A percentile compares a stretch with the other conserved stretches of the same genome.
These are phyloP conservation scores for Leucania comma DNA, from an alignment of 2,888 invertebrate genomes.

Conservation along the genomic window DNA sequence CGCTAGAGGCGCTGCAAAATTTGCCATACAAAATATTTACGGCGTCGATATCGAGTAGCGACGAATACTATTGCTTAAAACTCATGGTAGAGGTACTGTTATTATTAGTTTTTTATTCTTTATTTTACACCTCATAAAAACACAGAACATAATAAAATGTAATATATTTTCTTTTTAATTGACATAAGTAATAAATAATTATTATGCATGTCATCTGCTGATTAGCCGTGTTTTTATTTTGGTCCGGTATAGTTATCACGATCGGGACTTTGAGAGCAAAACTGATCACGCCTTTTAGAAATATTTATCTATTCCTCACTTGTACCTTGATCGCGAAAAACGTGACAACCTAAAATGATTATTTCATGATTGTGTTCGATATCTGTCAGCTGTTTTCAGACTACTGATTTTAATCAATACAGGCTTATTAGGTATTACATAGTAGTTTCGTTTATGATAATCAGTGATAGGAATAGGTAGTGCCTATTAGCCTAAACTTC, in stretches of 20 bases:
- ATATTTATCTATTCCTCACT: background rate
- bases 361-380: slow-evolving; percentile 1
- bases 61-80: too few species aligned
- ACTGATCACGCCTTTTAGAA: background rate
- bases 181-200: too few species aligned
- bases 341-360: slow-evolving; percentile 3
- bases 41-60: too few species aligned
- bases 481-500: too few species aligned
- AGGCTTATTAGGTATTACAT: slow-evolving; percentile 14
- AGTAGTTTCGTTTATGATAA: slow-evolving; percentile 17
- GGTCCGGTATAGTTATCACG: background rate
- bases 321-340: slow-evolving; percentile 2
- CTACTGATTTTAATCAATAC: slow-evolving; percentile 1
- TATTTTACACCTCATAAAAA: background rate
- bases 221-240: background rate
- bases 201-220: background rate
- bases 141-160: too few species aligned
- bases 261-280: background rate
- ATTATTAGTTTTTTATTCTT: too few species aligned
- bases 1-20: too few species aligned
- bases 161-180: too few species aligned
- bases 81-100: too few species aligned
- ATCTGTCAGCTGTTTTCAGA: background rate
- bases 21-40: too few species aligned
- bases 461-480: too few species aligned